A percentile compares a stretch with the other conserved stretches of the same genome.
These are phyloP conservation scores for Andrena flavipes DNA, from an alignment of 2,888 invertebrate species.

Conservation along the genomic window DNA sequence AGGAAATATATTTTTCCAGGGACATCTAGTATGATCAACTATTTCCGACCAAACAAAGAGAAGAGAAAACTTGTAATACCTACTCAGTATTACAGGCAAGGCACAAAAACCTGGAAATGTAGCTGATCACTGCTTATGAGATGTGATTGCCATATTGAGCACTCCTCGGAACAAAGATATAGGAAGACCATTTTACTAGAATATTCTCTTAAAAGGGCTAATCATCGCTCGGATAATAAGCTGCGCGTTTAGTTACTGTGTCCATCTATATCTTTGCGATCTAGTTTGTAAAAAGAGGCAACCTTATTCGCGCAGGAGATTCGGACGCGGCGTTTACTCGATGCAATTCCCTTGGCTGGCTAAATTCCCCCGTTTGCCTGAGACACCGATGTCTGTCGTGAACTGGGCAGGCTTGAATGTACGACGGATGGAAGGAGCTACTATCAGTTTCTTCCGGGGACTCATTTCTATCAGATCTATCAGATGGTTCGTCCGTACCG, in stretches of 20 bases:
- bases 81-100: constrained; percentile 78
- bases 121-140: constrained; percentile 70
- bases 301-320: constrained; percentile 58
- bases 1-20: constrained; percentile 23
- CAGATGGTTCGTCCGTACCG: constrained; percentile 71
- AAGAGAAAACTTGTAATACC: constrained; percentile 57
- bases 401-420: constrained; percentile 79
- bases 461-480: constrained; percentile 70
- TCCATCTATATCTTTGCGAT: constrained; percentile 70
- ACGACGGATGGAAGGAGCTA: constrained; percentile 68
- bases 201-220: neutral
- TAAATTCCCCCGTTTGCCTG: constrained; percentile 80
- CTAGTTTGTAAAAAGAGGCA: constrained; percentile 53
- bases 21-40: constrained; percentile 32
- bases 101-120: constrained; percentile 79
- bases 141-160: constrained; percentile 54
- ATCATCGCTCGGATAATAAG: too few species aligned
- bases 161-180: constrained; percentile 68
- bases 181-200: constrained; percentile 50
- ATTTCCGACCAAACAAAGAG: constrained; percentile 29
- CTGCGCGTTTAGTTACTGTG: neutral
- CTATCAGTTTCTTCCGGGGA: constrained; percentile 71
- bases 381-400: constrained; percentile 81
- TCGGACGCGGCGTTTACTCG: constrained; percentile 37
- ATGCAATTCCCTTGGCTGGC: constrained; percentile 73